These are phyloP conservation scores for Moxostoma hubbsi DNA, from an alignment of 2,797 vertebrate species.

Conservation along the genomic window DNA sequence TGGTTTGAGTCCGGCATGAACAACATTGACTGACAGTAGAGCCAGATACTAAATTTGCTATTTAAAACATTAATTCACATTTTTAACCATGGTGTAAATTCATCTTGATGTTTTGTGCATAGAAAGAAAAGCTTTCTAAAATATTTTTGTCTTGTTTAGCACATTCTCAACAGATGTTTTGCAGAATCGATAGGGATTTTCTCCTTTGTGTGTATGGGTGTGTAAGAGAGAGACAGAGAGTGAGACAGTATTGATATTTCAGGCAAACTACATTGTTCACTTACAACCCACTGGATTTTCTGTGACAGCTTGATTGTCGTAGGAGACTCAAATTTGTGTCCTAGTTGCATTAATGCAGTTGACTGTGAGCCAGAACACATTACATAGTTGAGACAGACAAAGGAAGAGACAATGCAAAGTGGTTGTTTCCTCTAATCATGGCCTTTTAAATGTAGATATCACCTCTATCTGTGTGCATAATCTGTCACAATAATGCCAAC, in stretches of 20 bases:
- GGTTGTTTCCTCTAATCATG: slow-evolving; percentile 20
- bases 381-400: slow-evolving; percentile 9
- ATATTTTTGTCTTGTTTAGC: slow-evolving; percentile 9
- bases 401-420: slow-evolving; percentile 21
- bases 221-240: not conserved
- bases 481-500: slow-evolving; percentile 9
- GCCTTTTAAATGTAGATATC: slow-evolving; percentile 1
- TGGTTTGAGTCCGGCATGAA: not conserved
- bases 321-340: slow-evolving; percentile 18
- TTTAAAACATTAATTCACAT: too few relatives aligned
- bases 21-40: not conserved
- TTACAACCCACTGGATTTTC: slow-evolving; percentile 28
- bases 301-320: slow-evolving; percentile 13
- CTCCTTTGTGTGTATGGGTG: slow-evolving; percentile 21
- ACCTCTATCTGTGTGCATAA: not conserved
- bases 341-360: slow-evolving; percentile 19
- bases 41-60: too few relatives aligned
- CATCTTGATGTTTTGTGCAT: not conserved
- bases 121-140: not conserved
- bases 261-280: slow-evolving; percentile 27
- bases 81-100: not conserved
- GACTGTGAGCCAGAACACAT: not conserved
- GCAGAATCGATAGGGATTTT: slow-evolving; percentile 34
- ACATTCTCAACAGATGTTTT: slow-evolving; percentile 6
- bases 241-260: slow-evolving; percentile 33